Evolutionary conservation across 30 jellyfish, hydroid and myxozoan genomes (phyloP), one percentile per base, ranked within the genome.

Genomic region (Clytia hemisphaerica): DNA sequence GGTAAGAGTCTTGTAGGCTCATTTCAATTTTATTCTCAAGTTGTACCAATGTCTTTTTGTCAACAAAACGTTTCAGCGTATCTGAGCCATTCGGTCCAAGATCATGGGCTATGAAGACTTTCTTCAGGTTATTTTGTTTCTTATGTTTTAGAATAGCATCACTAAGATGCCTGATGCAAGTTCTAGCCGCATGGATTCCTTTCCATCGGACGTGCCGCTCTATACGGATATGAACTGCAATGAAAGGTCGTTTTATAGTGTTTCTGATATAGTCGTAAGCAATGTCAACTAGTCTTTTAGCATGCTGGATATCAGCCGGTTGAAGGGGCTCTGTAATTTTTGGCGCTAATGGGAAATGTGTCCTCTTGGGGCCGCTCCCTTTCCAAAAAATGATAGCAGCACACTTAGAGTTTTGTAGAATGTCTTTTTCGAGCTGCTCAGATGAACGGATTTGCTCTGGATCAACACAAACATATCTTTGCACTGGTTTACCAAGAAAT

Each of bases 301-400:
- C 82, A 36, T 80, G 98, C 37, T 55, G 75, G 9, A 80, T 32
- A 46, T 89, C 87, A 16, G 94, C 81, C 35, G 98, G 94, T 26
- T 69, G 35, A 21, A 89, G 67, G 27, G n/a, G 47, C 18, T 76
- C 82, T 26, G 51, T 51, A 6, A 89, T 83, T 42, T 72, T 47
- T n/a, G 57, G 45, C 0, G 94, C 79, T 37, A 70, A 34, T 48
- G 87, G 75, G 70, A 89, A 89, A 50, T 89, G 98, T 54, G 95
- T 79, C 34, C 98, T 51, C 36, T 47, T 58, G 16, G 65, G 48
- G 25, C 98, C 98, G 16, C 9, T 76, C 19, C 98, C 98, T 51
- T 80, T 80, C 98, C 98, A 89, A 19, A 75, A 88, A 25, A 81
- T 33, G 21, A 89, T 80, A 4, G 93, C 93, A 26, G 82, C 93